These are phyloP conservation scores for Xenopus petersii DNA, from an alignment of 2,797 vertebrate genomes.

Conservation along the genomic window DNA sequence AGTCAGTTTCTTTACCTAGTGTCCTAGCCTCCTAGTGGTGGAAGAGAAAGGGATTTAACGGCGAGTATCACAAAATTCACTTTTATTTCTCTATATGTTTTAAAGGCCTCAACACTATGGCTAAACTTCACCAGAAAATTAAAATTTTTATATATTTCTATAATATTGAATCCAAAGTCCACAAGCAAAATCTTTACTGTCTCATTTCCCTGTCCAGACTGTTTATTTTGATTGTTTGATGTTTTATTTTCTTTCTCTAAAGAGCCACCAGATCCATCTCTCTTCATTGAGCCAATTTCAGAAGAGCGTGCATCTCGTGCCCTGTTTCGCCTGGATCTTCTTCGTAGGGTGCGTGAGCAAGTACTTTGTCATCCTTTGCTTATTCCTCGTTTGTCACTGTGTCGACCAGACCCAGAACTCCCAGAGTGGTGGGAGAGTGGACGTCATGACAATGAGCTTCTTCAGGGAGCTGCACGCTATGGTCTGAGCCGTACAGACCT, in stretches of 20 bases:
- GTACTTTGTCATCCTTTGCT: slow-evolving; percentile 80
- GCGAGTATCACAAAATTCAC: too few species aligned
- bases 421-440: slow-evolving; percentile 84
- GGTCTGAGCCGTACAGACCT: slow-evolving; percentile 86
- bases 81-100: too few species aligned
- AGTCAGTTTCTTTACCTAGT: too few species aligned
- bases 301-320: slow-evolving; percentile 88
- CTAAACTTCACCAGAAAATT: too few species aligned
- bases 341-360: slow-evolving; percentile 84
- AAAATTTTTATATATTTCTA: too few species aligned
- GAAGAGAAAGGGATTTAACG: too few species aligned
- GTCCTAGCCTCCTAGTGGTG: too few species aligned
- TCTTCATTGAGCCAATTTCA: slow-evolving; percentile 85
- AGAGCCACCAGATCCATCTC: slow-evolving; percentile 75
- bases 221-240: too few species aligned
- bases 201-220: too few species aligned
- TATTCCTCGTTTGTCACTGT: slow-evolving; percentile 70
- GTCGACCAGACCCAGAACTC: slow-evolving; percentile 73
- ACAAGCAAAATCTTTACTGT: too few species aligned
- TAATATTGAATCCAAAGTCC: too few species aligned
- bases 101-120: too few species aligned
- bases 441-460: slow-evolving; percentile 85
- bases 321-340: slow-evolving; percentile 84
- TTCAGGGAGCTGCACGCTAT: slow-evolving; percentile 78
- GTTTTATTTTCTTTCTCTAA: slow-evolving; percentile 9